Evolutionary conservation across 2,888 invertebrate species (phyloP), one percentile per base, ranked within the genome.

Genomic region (Philaethria dido): DNA sequence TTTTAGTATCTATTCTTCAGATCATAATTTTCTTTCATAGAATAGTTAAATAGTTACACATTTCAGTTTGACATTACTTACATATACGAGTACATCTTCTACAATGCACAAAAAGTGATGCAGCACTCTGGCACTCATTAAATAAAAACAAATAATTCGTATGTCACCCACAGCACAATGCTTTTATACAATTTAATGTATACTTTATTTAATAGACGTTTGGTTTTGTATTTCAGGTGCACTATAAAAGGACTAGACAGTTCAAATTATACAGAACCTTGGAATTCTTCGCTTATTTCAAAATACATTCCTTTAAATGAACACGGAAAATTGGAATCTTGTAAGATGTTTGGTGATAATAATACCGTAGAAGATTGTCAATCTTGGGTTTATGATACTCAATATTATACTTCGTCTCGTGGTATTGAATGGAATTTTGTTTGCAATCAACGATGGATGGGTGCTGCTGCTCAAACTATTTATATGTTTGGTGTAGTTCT

Each of bases 361-460:
- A 80, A 83, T 50, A 84, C 87, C 2, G 67, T 84, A 36, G 76
- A 80, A 42, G 74, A 77, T 45, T 94, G 94, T 77, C 73, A 82
- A 8, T 85, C 93, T 0, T 97, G 96, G 94, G 94, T 95, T 0
- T 97, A 96, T 81, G 95, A 97, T 78, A 93, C 93, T 1, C 95
- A 95, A 0, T 96, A 95, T 80, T 96, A 95, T 77, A 87, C 94
- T 67, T 94, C 95, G 0, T 96, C 97, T 0, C 93, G 96, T 33
- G 95, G 95, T 2, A 96, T 97, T 36, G 97, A 98, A 84, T 97
- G 97, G 97, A 88, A 96, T 80, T 95, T 97, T 68, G 97, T 97
- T 0, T 98, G 98, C 82, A 94, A 94, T 71, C 91, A 93, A 45
- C 93, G 96, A 52, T 97, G 97, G 97, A 95, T 96, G 95, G 96